These are phyloP conservation scores for Yponomeuta sedellus DNA, from an alignment of 2,888 invertebrate species.

Conservation along the genomic window DNA sequence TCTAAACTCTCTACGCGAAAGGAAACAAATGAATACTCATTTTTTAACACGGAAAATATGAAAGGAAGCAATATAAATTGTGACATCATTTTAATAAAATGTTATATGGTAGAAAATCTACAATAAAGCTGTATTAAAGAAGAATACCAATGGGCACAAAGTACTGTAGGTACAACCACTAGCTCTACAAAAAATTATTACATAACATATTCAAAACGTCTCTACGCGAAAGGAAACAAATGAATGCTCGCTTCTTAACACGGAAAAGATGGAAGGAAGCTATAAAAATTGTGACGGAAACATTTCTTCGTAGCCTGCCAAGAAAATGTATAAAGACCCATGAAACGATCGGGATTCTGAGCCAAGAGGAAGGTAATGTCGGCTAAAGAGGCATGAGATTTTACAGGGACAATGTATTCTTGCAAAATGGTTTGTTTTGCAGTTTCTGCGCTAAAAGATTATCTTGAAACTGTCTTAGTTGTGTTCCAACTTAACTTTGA, in stretches of 20 bases:
- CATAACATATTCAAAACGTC: not conserved
- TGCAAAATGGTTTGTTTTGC: not conserved
- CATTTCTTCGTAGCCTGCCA: not conserved
- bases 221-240: not conserved
- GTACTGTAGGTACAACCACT: no score
- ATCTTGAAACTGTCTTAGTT: no score
- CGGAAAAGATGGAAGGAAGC: not conserved
- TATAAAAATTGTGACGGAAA: not conserved
- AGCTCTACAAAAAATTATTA: not conserved
- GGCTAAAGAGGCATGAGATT: not conserved
- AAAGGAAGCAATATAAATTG: no score
- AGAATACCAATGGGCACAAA: no score
- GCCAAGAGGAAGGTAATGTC: not conserved
- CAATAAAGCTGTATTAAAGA: no score
- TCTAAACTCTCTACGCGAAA: no score
- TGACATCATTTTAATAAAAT: no score
- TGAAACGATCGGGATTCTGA: not conserved
- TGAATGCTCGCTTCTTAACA: not conserved
- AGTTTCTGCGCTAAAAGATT: not conserved
- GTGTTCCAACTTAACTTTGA: no score
- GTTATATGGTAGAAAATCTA: no score
- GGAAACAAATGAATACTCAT: no score
- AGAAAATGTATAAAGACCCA: not conserved
- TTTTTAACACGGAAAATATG: no score
- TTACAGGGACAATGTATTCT: not conserved